These are phyloP conservation scores for Drusus annulatus DNA, from an alignment of 1,140 invertebrate genomes.

Conservation along the genomic window DNA sequence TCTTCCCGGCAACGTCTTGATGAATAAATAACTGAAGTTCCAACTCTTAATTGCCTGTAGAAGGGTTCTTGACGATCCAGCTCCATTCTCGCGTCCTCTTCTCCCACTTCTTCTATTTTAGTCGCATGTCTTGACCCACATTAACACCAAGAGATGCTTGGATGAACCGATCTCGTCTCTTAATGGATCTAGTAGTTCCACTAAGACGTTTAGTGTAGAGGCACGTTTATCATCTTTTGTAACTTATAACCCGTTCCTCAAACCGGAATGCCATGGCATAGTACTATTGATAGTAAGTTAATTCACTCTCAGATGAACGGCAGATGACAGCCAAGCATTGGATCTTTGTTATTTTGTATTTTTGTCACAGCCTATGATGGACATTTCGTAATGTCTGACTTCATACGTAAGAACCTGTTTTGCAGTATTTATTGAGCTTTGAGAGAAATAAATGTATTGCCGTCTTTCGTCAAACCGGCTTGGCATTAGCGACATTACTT, in stretches of 20 bases:
- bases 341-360: too few relatives aligned
- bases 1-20: too few relatives aligned
- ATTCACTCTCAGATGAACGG: too few relatives aligned
- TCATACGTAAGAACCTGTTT: too few relatives aligned
- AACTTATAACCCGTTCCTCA: background rate
- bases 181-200: constrained; percentile 16
- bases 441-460: too few relatives aligned
- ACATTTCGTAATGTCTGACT: too few relatives aligned
- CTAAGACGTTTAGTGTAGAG: background rate
- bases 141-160: constrained; percentile 6
- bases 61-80: constrained; percentile 15
- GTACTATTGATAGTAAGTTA: background rate
- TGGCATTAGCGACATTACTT: too few relatives aligned
- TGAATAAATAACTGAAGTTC: too few relatives aligned
- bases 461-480: too few relatives aligned
- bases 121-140: constrained; percentile 32
- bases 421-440: too few relatives aligned
- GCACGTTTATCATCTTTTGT: background rate
- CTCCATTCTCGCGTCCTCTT: constrained; percentile 11
- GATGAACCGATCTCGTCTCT: constrained; percentile 6
- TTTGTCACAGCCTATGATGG: too few relatives aligned
- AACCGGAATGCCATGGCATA: constrained; percentile 3
- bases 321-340: too few relatives aligned
- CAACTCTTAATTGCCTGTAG: background rate
- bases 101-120: constrained; percentile 11